Evolutionary conservation across 1,140 invertebrate species (phyloP).

Genomic region (Drosophila jambulina): DNA sequence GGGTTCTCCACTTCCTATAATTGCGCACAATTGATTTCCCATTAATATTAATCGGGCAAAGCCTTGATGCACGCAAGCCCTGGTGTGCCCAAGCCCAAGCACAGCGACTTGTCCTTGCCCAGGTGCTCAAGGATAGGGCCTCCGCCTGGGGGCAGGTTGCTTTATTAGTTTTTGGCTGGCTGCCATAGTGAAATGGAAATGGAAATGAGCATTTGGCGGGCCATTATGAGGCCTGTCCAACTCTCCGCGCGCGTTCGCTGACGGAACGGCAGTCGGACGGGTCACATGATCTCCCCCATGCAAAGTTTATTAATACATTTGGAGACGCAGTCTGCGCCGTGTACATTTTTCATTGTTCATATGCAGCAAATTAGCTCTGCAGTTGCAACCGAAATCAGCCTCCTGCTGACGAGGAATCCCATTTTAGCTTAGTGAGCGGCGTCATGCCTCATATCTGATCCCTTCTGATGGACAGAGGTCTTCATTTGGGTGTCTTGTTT

Average conservation of each 20-base stretch:
- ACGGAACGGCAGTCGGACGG: constrained; percentile 12
- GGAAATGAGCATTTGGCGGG: constrained; percentile 35
- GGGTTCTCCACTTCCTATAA: constrained; percentile 31
- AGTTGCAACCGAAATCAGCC: constrained; percentile 23
- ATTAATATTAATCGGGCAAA: constrained; percentile 71
- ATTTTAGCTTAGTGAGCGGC: constrained; percentile 29
- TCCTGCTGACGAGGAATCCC: constrained; percentile 41
- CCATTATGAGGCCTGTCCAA: constrained; percentile 53
- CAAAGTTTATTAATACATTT: constrained; percentile 81
- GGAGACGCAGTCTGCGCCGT: constrained; percentile 52
- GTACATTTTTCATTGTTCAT: constrained; percentile 50
- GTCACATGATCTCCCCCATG: constrained; percentile 82
- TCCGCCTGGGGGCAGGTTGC: constrained; percentile 7
- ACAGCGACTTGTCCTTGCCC: constrained; percentile 58
- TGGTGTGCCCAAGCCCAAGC: constrained; percentile 39
- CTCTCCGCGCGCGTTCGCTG: not conserved
- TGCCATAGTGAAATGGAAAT: constrained; percentile 56
- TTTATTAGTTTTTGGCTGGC: constrained; percentile 32
- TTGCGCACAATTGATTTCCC: constrained; percentile 69
- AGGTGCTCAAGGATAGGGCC: constrained; percentile 56
- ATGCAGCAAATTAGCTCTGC: constrained; percentile 65
- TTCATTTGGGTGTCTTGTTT: constrained; percentile 62
- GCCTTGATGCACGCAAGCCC: constrained; percentile 56
- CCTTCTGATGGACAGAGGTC: constrained; percentile 62
- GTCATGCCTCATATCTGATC: constrained; percentile 70